Evolutionary conservation across 2,113 vertebrate species (phyloP), one percentile per base, ranked within the genome.

Genomic region (Corvus cornix): DNA sequence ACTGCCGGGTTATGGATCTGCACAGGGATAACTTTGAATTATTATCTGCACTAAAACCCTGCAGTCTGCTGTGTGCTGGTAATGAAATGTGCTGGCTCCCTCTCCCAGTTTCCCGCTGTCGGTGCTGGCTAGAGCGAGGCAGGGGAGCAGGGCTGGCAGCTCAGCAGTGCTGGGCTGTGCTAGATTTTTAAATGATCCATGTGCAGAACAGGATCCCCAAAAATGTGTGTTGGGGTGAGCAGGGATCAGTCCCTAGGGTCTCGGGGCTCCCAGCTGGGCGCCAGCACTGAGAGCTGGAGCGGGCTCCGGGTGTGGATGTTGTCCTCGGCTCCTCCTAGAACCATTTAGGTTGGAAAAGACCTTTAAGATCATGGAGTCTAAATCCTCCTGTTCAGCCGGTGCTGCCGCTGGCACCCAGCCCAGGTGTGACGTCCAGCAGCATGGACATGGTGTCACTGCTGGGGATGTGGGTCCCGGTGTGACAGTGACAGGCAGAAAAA

Each of bases 11-110:
- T 92, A 94, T 67, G 95, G 95, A 83, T 95, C 92, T 93, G 89
- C 94, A 30, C 60, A 28, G 90, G 91, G 84, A 78, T 84, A 97
- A 96, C 93, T 89, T 28, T 92, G 96, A 97, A 39, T 97, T 94
- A 94, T 95, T 91, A 21, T 81, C 95, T 37, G 88, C 90, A 51
- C 92, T 75, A 73, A 94, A 94, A 31, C 70, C 67, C 96, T 51
- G 96, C 95, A 89, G 90, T 73, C 85, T 89, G 96, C 52, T 44
- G 76, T 66, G 82, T 69, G 88, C 82, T 3, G 44, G 67, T 76
- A 51, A 85, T 75, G 73, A 93, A 82, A 93, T 13, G 85, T 58
- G 63, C 73, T 55, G 88, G 68, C 86, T 96, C 51, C 77, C 12
- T 69, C 77, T 76, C 55, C 41, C 62, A 49, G 81, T 28, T 49